phyloP scores from a whole-genome alignment of 92 coral and sea anemone species.

The Porites evermanni region DNA sequence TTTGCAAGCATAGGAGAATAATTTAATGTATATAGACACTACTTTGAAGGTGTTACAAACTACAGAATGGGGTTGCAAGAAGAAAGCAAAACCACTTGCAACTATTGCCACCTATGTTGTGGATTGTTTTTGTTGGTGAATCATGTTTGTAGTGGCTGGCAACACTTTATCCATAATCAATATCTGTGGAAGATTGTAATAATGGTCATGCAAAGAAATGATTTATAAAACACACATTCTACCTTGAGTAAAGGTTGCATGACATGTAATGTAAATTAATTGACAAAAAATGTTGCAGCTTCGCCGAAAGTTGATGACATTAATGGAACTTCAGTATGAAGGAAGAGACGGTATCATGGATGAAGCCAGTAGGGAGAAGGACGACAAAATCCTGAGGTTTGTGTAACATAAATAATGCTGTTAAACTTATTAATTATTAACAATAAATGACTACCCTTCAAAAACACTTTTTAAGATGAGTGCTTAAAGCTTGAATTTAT shows the following conservation, averaged over 20 bases:
- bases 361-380: slow-evolving; percentile 45
- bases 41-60: too few relatives aligned
- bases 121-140: background rate
- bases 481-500: too few relatives aligned
- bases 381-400: background rate
- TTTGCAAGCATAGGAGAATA: too few relatives aligned
- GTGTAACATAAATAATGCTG: background rate
- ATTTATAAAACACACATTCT: too few relatives aligned
- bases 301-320: slow-evolving; percentile 76
- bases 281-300: slow-evolving; percentile 77
- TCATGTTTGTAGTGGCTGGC: background rate
- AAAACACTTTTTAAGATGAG: too few relatives aligned
- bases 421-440: slow-evolving; percentile 21
- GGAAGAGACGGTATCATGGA: slow-evolving; percentile 89
- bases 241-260: too few relatives aligned
- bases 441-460: slow-evolving; percentile 2
- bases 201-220: too few relatives aligned
- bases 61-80: too few relatives aligned
- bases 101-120: background rate
- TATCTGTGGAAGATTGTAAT: background rate
- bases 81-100: background rate
- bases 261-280: slow-evolving; percentile 15
- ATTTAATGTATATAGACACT: too few relatives aligned
- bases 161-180: background rate
- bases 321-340: slow-evolving; percentile 90